A percentile compares a stretch with the other conserved stretches of the same genome.
phyloP scores from a whole-genome alignment of 2,797 vertebrate species.

The Lerista edwardsae region DNA sequence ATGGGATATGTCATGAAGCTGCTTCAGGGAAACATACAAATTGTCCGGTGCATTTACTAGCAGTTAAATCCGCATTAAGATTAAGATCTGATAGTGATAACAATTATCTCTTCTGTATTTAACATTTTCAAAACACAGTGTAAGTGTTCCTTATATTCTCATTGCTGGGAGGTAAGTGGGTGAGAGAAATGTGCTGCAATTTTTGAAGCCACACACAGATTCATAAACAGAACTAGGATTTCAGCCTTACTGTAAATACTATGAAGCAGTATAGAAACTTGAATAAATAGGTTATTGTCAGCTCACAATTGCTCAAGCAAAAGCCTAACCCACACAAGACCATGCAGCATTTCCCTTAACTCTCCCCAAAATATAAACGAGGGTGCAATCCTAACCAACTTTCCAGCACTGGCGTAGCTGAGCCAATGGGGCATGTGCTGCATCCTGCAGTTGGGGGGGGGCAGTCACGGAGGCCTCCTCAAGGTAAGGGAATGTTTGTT shows the following conservation, averaged over 20 bases:
- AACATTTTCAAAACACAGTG: background rate
- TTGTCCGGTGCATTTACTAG: constrained; percentile 20
- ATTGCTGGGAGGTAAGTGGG: background rate
- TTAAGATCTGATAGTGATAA: constrained; percentile 56
- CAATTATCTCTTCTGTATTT: constrained; percentile 60
- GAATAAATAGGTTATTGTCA: background rate
- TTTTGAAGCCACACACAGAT: background rate
- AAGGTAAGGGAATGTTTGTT: no score
- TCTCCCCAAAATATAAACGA: background rate
- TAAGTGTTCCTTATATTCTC: background rate
- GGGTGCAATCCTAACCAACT: no score
- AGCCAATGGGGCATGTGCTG: no score
- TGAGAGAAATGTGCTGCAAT: constrained; percentile 7
- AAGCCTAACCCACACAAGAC: background rate
- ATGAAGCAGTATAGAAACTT: background rate
- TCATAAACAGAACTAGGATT: background rate
- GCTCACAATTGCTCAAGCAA: background rate
- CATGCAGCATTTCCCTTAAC: background rate
- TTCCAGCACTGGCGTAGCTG: no score
- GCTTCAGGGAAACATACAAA: constrained; percentile 46
- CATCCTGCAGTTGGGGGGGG: no score
- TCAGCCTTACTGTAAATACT: background rate
- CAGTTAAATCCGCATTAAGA: constrained; percentile 46
- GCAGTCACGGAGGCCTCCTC: no score
- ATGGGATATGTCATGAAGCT: background rate